Percentiles rank a stretch among this genome's conserved stretches.
Evolutionary conservation across 2,888 invertebrate species (phyloP).

Genomic region (Steinernema carpocapsae): DNA sequence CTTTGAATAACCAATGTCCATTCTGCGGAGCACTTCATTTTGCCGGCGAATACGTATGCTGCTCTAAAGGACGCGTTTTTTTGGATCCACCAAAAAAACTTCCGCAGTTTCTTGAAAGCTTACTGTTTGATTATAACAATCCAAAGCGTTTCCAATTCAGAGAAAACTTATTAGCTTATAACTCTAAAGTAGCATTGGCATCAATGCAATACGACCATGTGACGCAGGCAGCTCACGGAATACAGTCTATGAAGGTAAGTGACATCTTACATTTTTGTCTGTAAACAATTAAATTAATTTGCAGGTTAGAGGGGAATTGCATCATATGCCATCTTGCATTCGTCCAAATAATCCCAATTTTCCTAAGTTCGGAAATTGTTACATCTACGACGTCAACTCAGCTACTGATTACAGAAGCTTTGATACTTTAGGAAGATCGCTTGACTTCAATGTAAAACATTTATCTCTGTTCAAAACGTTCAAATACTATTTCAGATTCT

Average conservation of each 20-base stretch:
- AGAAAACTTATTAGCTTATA: neutral
- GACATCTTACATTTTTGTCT: too few relatives aligned
- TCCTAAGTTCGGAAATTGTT: neutral
- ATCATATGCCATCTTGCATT: neutral
- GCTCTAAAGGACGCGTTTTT: neutral
- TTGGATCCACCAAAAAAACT: constrained; percentile 5
- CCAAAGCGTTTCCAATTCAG: neutral
- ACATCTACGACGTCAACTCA: neutral
- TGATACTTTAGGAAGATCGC: neutral
- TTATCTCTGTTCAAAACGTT: too few relatives aligned
- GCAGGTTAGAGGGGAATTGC: constrained; percentile 5
- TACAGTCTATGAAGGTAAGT: constrained; percentile 8
- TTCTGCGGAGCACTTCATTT: constrained; percentile 14
- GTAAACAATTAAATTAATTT: neutral
- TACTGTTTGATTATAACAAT: neutral
- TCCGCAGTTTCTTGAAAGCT: neutral
- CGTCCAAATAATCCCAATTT: neutral
- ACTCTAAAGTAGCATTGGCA: neutral
- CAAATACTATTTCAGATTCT: neutral
- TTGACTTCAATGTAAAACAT: neutral
- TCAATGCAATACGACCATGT: constrained; percentile 5
- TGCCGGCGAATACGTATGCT: neutral
- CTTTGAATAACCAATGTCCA: neutral
- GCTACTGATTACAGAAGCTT: neutral
- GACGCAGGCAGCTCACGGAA: neutral